Percentiles rank a stretch among this genome's conserved stretches.
Evolutionary conservation across 2,888 invertebrate species (phyloP).

Genomic region (Platypus cylindrus): DNA sequence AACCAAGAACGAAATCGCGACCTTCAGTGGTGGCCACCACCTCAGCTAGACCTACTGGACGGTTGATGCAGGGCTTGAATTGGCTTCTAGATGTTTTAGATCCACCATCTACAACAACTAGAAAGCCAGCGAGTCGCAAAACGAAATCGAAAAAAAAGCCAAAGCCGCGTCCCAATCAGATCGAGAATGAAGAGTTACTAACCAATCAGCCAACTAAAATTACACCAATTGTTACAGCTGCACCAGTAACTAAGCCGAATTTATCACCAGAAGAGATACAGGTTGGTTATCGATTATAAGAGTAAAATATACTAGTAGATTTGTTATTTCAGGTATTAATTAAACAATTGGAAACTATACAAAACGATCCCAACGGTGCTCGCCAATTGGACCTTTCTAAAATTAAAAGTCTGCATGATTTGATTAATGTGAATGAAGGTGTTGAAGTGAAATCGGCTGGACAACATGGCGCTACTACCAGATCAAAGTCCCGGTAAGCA

Average conservation of each 20-base stretch:
- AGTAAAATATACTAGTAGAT: too few relatives aligned
- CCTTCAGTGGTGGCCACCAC: conserved; percentile 26
- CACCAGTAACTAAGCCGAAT: conserved; percentile 18
- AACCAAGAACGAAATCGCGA: conserved; percentile 21
- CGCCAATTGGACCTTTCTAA: conserved; percentile 26
- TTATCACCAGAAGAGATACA: conserved; percentile 13
- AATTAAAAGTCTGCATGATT: conserved; percentile 25
- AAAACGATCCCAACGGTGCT: conserved; percentile 29
- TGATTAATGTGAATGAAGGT: conserved; percentile 23
- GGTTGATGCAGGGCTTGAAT: conserved; percentile 31
- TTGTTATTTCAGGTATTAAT: conserved; percentile 10
- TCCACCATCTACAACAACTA: conserved; percentile 21
- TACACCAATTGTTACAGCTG: conserved; percentile 27
- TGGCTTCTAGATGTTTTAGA: conserved; percentile 33
- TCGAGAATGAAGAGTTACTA: conserved; percentile 22
- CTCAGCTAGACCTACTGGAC: conserved; percentile 34
- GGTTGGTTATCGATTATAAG: too few relatives aligned
- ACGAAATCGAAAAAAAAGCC: conserved; percentile 19
- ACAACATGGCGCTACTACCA: conserved; percentile 21
- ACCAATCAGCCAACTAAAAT: conserved; percentile 29
- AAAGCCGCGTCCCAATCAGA: conserved; percentile 16
- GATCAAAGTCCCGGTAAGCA: conserved; percentile 10
- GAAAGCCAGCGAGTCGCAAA: conserved; percentile 12
- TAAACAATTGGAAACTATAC: conserved; percentile 20
- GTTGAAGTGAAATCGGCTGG: conserved; percentile 22